Evolutionary conservation across 2,888 invertebrate genomes (phyloP), one percentile per base, ranked within the genome.

Genomic region (Eristalis intricaria): DNA sequence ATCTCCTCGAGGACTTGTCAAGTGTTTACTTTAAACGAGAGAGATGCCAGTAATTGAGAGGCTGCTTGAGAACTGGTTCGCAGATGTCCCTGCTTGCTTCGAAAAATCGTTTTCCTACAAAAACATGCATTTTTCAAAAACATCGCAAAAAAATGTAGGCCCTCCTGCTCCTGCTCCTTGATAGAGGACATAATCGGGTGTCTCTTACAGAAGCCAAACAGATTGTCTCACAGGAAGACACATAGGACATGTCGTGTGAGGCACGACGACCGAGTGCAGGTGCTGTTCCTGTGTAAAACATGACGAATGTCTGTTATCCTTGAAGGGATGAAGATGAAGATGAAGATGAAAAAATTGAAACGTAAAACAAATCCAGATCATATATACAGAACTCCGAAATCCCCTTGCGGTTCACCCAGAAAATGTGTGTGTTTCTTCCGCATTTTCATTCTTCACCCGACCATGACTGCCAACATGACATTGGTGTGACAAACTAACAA

Each of bases 381-480:
- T 68, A 64, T 43, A 32, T 13, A 77, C 56, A 64, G 56, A 29
- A 58, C 32, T 40, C 40, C 19, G 50, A 26, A 32, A 73, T 73
- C 77, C 82, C 81, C 82, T 73, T 65, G 85, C 60, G 85, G 85
- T 85, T 85, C 76, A 75, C 70, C 79, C 84, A 74, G 71, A 84
- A 70, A 69, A 69, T 65, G 60, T 3, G 26, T 26, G 26, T 26
- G 26, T 61, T 64, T 79, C 83, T 75, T 80, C 58, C 68, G 69
- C 73, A 73, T 87, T 79, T 79, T 80, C 23, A 69, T 83, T 76
- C 75, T 60, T 73, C 83, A 87, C 15, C 87, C 79, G 75, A 87
- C 79, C 87, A 87, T 87, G 83, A 87, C 87, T 87, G 87, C 83
- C 87, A 87, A 83, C 79, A 87, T 87, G 87, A 83, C 87, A 87